phyloP scores from a whole-genome alignment of 2,113 vertebrate species.

The Sinocyclocheilus anshuiensis region DNA sequence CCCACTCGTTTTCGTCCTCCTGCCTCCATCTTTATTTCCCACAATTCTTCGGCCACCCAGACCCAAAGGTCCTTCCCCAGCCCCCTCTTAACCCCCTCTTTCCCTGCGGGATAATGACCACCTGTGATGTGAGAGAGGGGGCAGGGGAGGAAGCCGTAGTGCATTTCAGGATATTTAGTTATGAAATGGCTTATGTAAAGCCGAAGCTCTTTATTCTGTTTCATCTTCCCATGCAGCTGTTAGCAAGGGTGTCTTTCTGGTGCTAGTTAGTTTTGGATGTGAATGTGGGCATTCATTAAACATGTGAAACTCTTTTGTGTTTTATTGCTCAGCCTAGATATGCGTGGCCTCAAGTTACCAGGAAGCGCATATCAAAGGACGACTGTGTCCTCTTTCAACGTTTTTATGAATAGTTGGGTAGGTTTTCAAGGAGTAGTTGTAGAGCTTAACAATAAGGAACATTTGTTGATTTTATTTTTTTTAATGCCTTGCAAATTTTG shows the following conservation, averaged over 20 bases:
- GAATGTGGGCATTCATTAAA: constrained; percentile 44
- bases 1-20: neutral
- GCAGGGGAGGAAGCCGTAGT: constrained; percentile 19
- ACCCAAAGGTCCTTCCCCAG: neutral
- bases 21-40: constrained; percentile 41
- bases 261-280: constrained; percentile 41
- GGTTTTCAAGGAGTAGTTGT: neutral
- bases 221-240: constrained; percentile 50
- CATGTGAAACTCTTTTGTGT: constrained; percentile 35
- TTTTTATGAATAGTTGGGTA: neutral
- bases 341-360: constrained; percentile 27
- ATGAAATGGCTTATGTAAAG: constrained; percentile 52
- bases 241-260: constrained; percentile 36
- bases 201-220: constrained; percentile 32
- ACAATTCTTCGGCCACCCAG: constrained; percentile 48
- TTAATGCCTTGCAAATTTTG: neutral
- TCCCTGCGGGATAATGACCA: constrained; percentile 50
- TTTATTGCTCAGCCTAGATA: constrained; percentile 45
- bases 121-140: constrained; percentile 46
- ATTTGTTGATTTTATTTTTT: neutral
- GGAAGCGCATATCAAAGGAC: neutral
- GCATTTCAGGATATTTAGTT: constrained; percentile 36
- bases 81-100: constrained; percentile 12
- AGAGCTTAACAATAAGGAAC: neutral
- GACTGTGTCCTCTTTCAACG: neutral